Evolutionary conservation across 2,113 vertebrate species (phyloP).

Genomic region (Pluvialis apricaria): DNA sequence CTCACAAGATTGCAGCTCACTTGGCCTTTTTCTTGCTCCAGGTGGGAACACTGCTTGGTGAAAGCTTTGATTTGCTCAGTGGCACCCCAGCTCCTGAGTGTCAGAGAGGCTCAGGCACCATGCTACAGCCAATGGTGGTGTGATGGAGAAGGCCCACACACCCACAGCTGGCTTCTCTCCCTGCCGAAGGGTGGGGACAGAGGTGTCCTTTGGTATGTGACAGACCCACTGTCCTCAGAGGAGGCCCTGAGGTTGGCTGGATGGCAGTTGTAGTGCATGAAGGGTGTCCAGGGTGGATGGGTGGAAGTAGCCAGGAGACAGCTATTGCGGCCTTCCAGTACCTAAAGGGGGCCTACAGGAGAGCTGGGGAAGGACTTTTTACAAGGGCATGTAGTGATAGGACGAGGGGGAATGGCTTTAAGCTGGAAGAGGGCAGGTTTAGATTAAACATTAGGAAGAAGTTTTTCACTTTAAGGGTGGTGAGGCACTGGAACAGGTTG

Average conservation of each 20-base stretch:
- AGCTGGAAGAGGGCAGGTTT: too few relatives aligned
- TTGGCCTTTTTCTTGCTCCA: background rate
- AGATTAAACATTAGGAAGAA: too few relatives aligned
- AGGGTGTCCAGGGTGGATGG: background rate
- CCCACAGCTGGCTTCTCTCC: background rate
- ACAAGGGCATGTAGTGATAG: too few relatives aligned
- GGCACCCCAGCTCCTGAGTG: background rate
- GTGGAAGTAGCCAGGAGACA: background rate
- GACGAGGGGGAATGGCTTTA: too few relatives aligned
- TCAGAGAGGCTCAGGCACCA: background rate
- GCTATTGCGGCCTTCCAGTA: too few relatives aligned
- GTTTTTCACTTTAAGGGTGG: too few relatives aligned
- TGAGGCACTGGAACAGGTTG: too few relatives aligned
- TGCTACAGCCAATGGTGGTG: accelerated
- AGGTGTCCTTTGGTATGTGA: background rate
- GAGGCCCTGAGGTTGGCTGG: background rate
- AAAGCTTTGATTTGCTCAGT: background rate
- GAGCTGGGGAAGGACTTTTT: too few relatives aligned
- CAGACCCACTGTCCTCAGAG: background rate
- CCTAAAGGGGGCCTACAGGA: too few relatives aligned
- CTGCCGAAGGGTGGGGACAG: background rate
- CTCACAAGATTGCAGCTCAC: background rate
- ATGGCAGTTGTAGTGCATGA: background rate
- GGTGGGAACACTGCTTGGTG: background rate
- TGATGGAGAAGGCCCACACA: background rate